phyloP scores from a whole-genome alignment of 2,113 vertebrate species.

The Gopherus flavomarginatus region DNA sequence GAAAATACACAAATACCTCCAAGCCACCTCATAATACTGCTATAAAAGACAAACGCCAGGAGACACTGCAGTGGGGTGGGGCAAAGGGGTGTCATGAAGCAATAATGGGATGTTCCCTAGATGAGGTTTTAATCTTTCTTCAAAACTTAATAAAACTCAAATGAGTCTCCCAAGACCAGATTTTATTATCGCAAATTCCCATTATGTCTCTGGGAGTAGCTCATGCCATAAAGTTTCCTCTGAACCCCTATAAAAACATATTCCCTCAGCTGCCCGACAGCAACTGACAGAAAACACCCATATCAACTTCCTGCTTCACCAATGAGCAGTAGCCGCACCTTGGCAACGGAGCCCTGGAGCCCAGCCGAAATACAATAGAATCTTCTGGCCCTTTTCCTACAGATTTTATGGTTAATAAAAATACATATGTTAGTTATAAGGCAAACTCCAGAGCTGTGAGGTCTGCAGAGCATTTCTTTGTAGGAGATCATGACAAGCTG shows the following conservation, averaged over 20 bases:
- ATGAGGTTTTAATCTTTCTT: constrained; percentile 54
- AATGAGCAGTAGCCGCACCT: background rate
- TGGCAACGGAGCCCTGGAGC: rapidly evolving
- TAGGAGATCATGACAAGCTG: rapidly evolving
- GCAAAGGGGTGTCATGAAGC: constrained; percentile 5
- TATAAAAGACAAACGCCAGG: background rate
- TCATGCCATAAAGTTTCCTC: constrained; percentile 25
- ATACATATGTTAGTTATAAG: background rate
- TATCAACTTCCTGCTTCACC: background rate
- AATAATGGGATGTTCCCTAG: background rate
- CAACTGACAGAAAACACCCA: constrained; percentile 20
- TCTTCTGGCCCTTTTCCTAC: background rate
- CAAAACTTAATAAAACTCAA: constrained; percentile 49
- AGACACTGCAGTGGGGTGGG: background rate
- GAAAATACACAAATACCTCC: background rate
- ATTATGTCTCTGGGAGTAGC: constrained; percentile 28
- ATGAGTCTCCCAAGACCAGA: constrained; percentile 25
- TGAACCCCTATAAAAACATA: constrained; percentile 29
- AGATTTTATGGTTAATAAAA: background rate
- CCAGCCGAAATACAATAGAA: background rate
- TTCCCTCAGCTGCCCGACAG: constrained; percentile 24
- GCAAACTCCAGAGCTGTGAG: background rate
- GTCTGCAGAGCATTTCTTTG: rapidly evolving
- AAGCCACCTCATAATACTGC: background rate
- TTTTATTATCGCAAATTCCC: constrained; percentile 53